These are phyloP conservation scores for Mystacides longicornis DNA, from an alignment of 2,888 invertebrate species.

Conservation along the genomic window DNA sequence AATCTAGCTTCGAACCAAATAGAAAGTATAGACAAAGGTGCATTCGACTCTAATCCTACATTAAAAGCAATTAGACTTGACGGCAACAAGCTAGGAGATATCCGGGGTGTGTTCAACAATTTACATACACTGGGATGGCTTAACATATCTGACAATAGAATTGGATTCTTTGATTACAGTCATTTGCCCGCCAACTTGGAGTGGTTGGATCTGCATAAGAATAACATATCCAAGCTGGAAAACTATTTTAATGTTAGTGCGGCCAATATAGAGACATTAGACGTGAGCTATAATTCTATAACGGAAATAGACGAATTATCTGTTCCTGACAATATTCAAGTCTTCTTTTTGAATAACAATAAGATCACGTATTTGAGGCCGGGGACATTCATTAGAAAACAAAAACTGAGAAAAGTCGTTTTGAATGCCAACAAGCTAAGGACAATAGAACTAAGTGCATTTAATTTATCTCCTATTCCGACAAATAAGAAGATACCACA, in stretches of 20 bases:
- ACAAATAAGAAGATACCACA: slow-evolving; percentile 62
- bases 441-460: slow-evolving; percentile 64
- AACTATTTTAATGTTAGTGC: slow-evolving; percentile 61
- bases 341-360: slow-evolving; percentile 70
- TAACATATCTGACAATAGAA: slow-evolving; percentile 72
- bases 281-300: slow-evolving; percentile 67
- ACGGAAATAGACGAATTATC: slow-evolving; percentile 60
- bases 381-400: slow-evolving; percentile 65
- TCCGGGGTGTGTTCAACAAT: slow-evolving; percentile 67
- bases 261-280: slow-evolving; percentile 65
- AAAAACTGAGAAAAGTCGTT: slow-evolving; percentile 66
- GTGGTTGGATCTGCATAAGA: slow-evolving; percentile 75
- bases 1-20: slow-evolving; percentile 76
- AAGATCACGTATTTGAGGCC: slow-evolving; percentile 62
- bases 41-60: slow-evolving; percentile 65
- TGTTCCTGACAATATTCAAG: slow-evolving; percentile 67
- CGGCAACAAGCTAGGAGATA: slow-evolving; percentile 67
- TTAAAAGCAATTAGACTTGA: slow-evolving; percentile 70
- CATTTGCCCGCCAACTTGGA: slow-evolving; percentile 67
- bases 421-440: slow-evolving; percentile 67
- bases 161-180: slow-evolving; percentile 73
- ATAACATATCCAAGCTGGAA: slow-evolving; percentile 65
- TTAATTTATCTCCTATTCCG: slow-evolving; percentile 59
- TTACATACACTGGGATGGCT: slow-evolving; percentile 69
- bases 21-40: slow-evolving; percentile 65